phyloP scores from a whole-genome alignment of 2,113 vertebrate species.

The Anoura caudifer region DNA sequence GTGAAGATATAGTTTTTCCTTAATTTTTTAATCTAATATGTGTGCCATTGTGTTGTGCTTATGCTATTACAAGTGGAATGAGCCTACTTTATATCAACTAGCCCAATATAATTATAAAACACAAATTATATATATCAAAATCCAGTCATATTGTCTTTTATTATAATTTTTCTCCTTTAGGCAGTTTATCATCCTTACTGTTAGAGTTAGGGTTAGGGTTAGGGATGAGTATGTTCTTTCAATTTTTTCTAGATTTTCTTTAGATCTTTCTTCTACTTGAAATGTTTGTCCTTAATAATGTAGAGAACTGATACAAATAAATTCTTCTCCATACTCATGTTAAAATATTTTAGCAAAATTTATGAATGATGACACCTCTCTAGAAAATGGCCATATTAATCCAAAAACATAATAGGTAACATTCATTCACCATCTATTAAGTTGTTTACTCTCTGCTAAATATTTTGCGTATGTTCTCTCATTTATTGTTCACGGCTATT shows the following conservation, averaged over 20 bases:
- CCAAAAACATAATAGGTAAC: background rate
- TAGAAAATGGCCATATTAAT: background rate
- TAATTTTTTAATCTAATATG: background rate
- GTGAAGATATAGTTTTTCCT: background rate
- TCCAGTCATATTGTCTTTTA: background rate
- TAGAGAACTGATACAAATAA: background rate
- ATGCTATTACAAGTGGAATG: background rate
- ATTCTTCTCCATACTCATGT: background rate
- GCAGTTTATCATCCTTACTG: background rate
- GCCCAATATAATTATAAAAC: background rate
- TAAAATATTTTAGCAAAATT: background rate
- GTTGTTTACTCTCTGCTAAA: background rate
- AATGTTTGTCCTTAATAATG: background rate
- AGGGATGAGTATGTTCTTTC: background rate
- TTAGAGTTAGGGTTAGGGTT: no score
- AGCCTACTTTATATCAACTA: background rate
- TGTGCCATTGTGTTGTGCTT: background rate
- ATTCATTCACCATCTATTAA: background rate
- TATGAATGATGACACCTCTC: background rate
- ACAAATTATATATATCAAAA: background rate
- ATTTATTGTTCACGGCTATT: background rate
- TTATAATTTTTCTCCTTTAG: background rate
- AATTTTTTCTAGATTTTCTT: background rate
- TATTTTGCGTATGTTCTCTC: background rate
- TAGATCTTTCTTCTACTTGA: background rate